phyloP scores from a whole-genome alignment of 1,140 invertebrate genomes.

The Bombus turneri region DNA sequence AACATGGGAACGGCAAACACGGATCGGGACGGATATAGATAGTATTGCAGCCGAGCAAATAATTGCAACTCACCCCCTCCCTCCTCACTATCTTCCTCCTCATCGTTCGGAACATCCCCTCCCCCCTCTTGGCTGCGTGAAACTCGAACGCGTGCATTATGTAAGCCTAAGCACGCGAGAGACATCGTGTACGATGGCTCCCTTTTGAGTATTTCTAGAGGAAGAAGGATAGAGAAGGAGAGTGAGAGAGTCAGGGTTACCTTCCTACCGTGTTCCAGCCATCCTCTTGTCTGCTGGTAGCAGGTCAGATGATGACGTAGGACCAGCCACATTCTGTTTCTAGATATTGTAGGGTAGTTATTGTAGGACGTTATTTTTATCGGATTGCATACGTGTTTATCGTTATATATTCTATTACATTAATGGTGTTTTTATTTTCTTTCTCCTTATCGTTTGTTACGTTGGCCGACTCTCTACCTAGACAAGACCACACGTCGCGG shows the following conservation, averaged over 20 bases:
- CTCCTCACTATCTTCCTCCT: neutral
- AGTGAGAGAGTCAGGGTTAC: slow-evolving; percentile 34
- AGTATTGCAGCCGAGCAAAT: slow-evolving; percentile 68
- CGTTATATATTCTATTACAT: too few relatives aligned
- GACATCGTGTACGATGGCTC: slow-evolving; percentile 33
- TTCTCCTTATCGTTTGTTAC: too few relatives aligned
- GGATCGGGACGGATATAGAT: slow-evolving; percentile 65
- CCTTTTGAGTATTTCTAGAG: slow-evolving; percentile 3
- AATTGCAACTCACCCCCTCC: slow-evolving; percentile 52
- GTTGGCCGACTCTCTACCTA: too few relatives aligned
- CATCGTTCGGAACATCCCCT: neutral
- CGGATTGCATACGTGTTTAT: too few relatives aligned
- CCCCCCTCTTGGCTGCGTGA: neutral
- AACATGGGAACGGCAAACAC: slow-evolving; percentile 69
- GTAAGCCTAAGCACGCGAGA: slow-evolving; percentile 59
- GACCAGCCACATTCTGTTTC: neutral
- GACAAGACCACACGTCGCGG: too few relatives aligned
- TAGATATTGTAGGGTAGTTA: neutral
- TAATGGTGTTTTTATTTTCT: too few relatives aligned
- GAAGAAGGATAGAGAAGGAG: slow-evolving; percentile 11
- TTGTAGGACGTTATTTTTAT: neutral
- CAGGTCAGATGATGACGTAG: slow-evolving; percentile 2
- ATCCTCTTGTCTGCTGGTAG: slow-evolving; percentile 9
- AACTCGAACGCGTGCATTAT: slow-evolving; percentile 51
- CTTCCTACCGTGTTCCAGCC: slow-evolving; percentile 11